Percentiles rank a stretch among this genome's conserved stretches.
Evolutionary conservation across 2,888 invertebrate species (phyloP).

Genomic region (Margaritifera margaritifera): DNA sequence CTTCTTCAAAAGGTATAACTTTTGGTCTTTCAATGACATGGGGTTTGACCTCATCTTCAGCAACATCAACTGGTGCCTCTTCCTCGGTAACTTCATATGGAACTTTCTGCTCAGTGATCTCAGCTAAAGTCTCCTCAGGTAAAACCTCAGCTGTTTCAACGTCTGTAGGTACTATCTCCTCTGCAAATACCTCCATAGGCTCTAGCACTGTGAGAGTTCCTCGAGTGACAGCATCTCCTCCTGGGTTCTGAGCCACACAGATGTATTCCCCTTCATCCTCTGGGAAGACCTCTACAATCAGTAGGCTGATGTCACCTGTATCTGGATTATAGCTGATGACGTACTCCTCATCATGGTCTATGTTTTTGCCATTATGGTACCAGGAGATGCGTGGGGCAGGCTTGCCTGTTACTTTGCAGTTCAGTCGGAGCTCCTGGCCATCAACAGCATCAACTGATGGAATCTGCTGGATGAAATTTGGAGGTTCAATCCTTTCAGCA

Average conservation of each 20-base stretch:
- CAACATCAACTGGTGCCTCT: slow-evolving; percentile 16
- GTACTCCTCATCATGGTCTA: slow-evolving; percentile 71
- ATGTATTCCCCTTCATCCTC: slow-evolving; percentile 76
- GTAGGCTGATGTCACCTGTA: slow-evolving; percentile 67
- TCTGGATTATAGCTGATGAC: slow-evolving; percentile 69
- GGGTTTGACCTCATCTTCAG: slow-evolving; percentile 32
- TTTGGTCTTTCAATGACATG: slow-evolving; percentile 46
- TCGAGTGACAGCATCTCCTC: slow-evolving; percentile 89
- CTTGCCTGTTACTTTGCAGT: slow-evolving; percentile 66
- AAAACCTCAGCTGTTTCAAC: slow-evolving; percentile 7
- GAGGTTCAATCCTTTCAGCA: slow-evolving; percentile 55
- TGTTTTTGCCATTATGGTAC: slow-evolving; percentile 72
- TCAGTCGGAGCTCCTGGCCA: slow-evolving; percentile 67
- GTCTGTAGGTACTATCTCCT: slow-evolving; percentile 21
- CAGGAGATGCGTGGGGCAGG: slow-evolving; percentile 70
- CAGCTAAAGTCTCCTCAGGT: slow-evolving; percentile 36
- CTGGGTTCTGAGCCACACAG: slow-evolving; percentile 85
- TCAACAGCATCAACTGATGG: slow-evolving; percentile 59
- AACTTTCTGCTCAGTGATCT: slow-evolving; percentile 22
- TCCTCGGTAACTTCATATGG: slow-evolving; percentile 1
- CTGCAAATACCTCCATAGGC: slow-evolving; percentile 49
- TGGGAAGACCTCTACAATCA: slow-evolving; percentile 72
- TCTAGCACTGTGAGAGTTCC: slow-evolving; percentile 65
- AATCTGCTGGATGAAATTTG: slow-evolving; percentile 63
- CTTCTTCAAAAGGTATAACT: slow-evolving; percentile 34